These are phyloP conservation scores for Paramormyrops hopkinsi DNA, from an alignment of 2,797 vertebrate genomes.

Conservation along the genomic window DNA sequence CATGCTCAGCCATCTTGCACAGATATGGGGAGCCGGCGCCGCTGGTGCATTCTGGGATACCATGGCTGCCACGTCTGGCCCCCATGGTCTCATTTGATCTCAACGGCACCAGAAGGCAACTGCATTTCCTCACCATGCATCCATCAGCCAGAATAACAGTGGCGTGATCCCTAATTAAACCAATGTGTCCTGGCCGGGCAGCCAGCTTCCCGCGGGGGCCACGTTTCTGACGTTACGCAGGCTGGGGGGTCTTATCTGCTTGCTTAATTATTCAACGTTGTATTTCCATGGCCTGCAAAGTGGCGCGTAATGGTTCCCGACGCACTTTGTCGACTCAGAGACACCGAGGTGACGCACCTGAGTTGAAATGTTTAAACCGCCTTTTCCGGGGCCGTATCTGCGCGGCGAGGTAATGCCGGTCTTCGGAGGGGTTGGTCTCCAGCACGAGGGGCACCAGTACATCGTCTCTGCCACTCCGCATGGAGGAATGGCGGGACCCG, in stretches of 20 bases:
- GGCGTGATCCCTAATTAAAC: constrained; percentile 42
- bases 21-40: not conserved
- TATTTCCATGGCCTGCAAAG: constrained; percentile 36
- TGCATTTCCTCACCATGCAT: constrained; percentile 43
- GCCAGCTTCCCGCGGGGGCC: constrained; percentile 22
- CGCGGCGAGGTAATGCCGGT: not conserved
- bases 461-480: not conserved
- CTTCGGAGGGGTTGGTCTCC: not conserved
- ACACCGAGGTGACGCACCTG: not conserved
- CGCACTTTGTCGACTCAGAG: constrained; percentile 7
- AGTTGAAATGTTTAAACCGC: not conserved
- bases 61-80: not conserved
- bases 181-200: constrained; percentile 30
- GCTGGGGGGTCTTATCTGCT: constrained; percentile 29
- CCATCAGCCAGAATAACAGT: constrained; percentile 43
- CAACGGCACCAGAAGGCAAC: constrained; percentile 35
- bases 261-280: constrained; percentile 34
- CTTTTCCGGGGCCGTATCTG: not conserved
- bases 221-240: constrained; percentile 45
- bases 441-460: not conserved
- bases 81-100: constrained; percentile 22
- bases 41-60: not conserved
- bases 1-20: not conserved
- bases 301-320: not conserved
- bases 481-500: not conserved